Base-by-base conservation (phyloP, 1,140 invertebrate genomes). In the Pseudomyrmex concolor region DNA sequence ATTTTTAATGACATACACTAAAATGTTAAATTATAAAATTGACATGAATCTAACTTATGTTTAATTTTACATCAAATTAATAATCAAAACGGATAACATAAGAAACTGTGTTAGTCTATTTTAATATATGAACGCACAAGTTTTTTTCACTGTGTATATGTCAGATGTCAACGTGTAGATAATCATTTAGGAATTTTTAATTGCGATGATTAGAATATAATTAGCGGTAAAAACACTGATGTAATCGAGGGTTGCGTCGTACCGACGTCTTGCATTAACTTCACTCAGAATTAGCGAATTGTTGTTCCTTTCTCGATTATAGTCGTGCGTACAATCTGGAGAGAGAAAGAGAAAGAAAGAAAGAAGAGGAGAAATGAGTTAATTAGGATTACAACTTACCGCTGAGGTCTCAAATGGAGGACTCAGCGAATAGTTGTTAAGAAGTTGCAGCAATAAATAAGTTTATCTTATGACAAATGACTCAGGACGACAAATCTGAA, bases 201-300 rank as follows among this genome's bases (percentile, higher is more conserved):
- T 67, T 25, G 13, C 51, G 25, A n/a, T 17, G 59, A 22, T 77
- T 66, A 43, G n/a, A 7, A 50, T 19, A 10, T 34, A n/a, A 59
- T 17, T 19, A 51, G 57, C 57, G 57, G 9, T 22, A 25, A 25
- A n/a, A 13, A 43, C 1, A 22, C 34, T 54, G 25, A 67, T 17
- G 74, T 43, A 78, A 78, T 57, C 19, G 5, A 48, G 57, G 51
- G 19, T 34, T 78, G 51, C 74, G 19, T 57, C n/a, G 34, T 8
- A 17, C 43, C 25, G 50, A 57, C 63, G 54, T n/a, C 59, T 15
- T 48, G 9, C 19, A 57, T 78, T 68, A 77, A 76, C 17, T 55
- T 34, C 67, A 68, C 54, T 57, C 15, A 17, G 48, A 78, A 70
- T 78, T 78, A 78, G 63, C 62, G 64, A 68, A 70, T 70, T 78